Evolutionary conservation across 2,113 vertebrate genomes (phyloP), one percentile per base, ranked within the genome.

Genomic region (Labeo catla): DNA sequence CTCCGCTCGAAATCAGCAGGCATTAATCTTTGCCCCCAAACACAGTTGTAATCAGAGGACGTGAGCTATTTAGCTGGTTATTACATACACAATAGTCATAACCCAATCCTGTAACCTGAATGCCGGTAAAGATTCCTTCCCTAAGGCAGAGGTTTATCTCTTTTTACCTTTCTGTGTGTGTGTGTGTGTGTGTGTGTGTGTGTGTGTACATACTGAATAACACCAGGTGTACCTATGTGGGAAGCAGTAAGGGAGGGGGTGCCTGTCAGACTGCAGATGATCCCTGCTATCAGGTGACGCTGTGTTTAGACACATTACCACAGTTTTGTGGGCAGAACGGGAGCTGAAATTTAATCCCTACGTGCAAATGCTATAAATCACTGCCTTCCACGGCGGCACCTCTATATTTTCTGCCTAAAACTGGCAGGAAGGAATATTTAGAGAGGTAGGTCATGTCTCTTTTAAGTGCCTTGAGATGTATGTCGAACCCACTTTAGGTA

Each of bases 241-340:
- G 65, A 82, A 81, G 81, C 45, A 57, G 68, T 73, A 70, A 84
- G 77, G 90, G 50, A 77, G 66, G 61, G 87, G 74, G 66, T 86
- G 83, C 86, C 90, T 89, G 89, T 87, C 92, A 66, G 87, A 91
- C 87, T 84, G 88, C 90, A 86, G 65, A 65, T 84, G 78, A 86
- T 91, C 86, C 43, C 82, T 66, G 90, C 59, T 80, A 90, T 91
- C 74, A 52, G 88, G 88, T 91, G 83, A 93, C 91, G 15, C 11
- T 74, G 73, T 34, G 70, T 93, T 92, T 92, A 91, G 84, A 78
- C 28, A 86, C 93, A 92, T 91, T 91, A 91, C 88, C 77, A 82
- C 43, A 92, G 86, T 91, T 92, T 91, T 93, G 91, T 90, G 77
- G 92, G 88, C 88, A 87, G 87, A 86, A 86, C 74, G 54, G 86